phyloP scores from a whole-genome alignment of 2,888 invertebrate genomes.

The Eilema griseolum region DNA sequence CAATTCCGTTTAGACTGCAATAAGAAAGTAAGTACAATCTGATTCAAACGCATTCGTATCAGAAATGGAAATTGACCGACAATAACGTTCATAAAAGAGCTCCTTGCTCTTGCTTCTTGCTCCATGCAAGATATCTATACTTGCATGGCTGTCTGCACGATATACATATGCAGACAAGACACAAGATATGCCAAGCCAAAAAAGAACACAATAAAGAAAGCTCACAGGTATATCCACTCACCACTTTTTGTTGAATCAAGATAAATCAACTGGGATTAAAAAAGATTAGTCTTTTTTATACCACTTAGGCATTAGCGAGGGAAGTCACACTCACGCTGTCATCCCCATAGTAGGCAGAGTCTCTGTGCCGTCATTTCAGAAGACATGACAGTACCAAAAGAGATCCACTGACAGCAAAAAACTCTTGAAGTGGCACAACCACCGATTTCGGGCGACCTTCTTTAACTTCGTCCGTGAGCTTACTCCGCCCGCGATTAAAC shows the following conservation, averaged over 20 bases:
- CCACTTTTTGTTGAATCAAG: conserved; percentile 76
- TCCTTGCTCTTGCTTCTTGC: conserved; percentile 22
- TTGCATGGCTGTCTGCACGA: background rate
- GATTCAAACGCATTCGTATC: conserved; percentile 31
- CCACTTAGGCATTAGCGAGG: no score
- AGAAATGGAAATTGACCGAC: conserved; percentile 47
- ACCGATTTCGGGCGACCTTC: no score
- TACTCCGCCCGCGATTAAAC: no score
- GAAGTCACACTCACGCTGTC: no score
- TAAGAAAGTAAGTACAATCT: conserved; percentile 32
- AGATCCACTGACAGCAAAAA: no score
- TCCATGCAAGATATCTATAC: conserved; percentile 11
- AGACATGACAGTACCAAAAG: no score
- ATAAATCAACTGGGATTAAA: no score
- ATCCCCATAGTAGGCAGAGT: no score
- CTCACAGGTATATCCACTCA: conserved; percentile 57
- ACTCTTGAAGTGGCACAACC: no score
- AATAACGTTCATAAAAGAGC: conserved; percentile 41
- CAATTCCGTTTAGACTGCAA: background rate
- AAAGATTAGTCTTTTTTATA: no score
- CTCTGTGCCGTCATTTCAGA: no score
- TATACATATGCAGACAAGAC: conserved; percentile 38
- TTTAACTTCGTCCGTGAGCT: no score
- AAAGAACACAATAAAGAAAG: conserved; percentile 63
- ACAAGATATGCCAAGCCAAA: conserved; percentile 39